Conservation (phyloP, 2,113 vertebrate species). For the Hymenochirus boettgeri region DNA sequence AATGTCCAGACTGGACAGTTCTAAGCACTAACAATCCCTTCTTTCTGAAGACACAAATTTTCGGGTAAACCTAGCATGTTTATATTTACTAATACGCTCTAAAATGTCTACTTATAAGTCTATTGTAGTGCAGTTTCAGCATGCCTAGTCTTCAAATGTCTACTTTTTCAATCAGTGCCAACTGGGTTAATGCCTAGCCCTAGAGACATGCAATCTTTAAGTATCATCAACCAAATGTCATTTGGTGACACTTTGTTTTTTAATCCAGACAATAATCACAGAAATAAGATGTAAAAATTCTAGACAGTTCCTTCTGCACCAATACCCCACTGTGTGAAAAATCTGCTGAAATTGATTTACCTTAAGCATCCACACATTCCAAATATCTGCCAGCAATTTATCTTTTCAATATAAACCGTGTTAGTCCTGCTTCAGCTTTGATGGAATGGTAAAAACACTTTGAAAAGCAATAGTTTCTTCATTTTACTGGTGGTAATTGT, state of each 20-base stretch:
- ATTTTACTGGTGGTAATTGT: constrained; percentile 45
- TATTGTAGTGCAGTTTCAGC: not conserved
- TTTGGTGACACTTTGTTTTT: not conserved
- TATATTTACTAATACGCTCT: not conserved
- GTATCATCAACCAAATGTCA: constrained; percentile 24
- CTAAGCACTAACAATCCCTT: no score
- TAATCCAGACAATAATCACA: constrained; percentile 11
- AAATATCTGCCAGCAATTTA: constrained; percentile 50
- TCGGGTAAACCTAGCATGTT: not conserved
- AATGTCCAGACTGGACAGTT: no score
- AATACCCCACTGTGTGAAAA: constrained; percentile 20
- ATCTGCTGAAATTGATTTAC: constrained; percentile 33
- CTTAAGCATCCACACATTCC: constrained; percentile 23
- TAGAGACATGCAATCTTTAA: not conserved
- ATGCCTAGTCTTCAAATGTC: not conserved
- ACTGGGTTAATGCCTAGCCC: not conserved
- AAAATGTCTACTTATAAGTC: not conserved
- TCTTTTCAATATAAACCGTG: constrained; percentile 49
- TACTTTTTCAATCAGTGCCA: constrained; percentile 4
- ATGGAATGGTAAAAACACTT: constrained; percentile 28
- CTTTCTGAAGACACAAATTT: not conserved
- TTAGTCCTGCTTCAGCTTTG: constrained; percentile 27
- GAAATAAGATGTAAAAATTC: constrained; percentile 18
- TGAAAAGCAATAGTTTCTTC: constrained; percentile 45
- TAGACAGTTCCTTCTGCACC: not conserved